These are phyloP conservation scores for Rhopalosiphum maidis DNA, from an alignment of 1,140 invertebrate species.

Conservation along the genomic window DNA sequence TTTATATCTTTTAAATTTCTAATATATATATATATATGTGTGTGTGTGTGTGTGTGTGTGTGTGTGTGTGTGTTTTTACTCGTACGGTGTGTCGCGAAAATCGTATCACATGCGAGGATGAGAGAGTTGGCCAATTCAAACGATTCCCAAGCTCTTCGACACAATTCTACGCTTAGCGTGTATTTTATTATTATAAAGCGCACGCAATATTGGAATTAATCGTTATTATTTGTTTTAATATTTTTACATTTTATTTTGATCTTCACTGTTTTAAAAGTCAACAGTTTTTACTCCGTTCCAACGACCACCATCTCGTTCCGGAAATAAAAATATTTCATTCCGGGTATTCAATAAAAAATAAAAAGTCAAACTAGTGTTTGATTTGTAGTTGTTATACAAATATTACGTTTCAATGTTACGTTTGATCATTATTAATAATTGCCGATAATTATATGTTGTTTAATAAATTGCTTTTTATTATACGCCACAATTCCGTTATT, in stretches of 20 bases:
- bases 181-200: background rate
- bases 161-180: background rate
- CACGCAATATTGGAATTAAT: background rate
- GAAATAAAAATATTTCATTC: slow-evolving; percentile 1
- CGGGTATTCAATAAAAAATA: background rate
- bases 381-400: background rate
- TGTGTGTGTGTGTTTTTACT: no score
- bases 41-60: no score
- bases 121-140: background rate
- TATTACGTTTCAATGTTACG: background rate
- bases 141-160: background rate
- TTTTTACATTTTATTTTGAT: background rate
- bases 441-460: no score
- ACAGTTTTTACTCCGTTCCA: background rate
- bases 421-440: background rate
- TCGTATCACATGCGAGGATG: background rate
- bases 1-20: background rate
- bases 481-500: no score
- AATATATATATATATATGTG: no score
- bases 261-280: background rate
- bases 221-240: background rate
- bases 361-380: background rate
- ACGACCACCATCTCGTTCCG: background rate
- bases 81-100: background rate
- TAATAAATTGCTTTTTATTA: no score